These are phyloP conservation scores for Hesperia comma DNA, from an alignment of 2,888 invertebrate species.

Conservation along the genomic window DNA sequence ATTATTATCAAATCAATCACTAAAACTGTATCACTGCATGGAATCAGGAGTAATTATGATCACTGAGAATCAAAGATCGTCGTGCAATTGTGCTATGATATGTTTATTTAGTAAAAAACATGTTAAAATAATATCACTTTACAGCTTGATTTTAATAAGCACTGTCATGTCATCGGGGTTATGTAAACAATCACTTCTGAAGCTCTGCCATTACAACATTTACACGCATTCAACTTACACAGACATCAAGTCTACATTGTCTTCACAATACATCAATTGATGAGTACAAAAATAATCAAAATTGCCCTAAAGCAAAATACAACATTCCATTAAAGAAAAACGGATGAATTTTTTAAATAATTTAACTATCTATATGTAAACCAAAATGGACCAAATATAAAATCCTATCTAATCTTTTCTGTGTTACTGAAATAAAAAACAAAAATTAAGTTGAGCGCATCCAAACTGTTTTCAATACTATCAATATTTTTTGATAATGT, in stretches of 20 bases:
- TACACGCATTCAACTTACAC: constrained; percentile 1
- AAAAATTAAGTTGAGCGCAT: neutral
- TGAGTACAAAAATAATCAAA: constrained; percentile 45
- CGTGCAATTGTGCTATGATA: constrained; percentile 51
- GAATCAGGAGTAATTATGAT: neutral
- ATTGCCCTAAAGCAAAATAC: constrained; percentile 50
- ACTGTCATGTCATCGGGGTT: constrained; percentile 50
- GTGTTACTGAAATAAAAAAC: constrained; percentile 8
- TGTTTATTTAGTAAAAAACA: constrained; percentile 52
- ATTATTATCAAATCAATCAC: neutral
- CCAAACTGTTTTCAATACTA: neutral
- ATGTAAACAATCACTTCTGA: neutral
- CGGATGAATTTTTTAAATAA: constrained; percentile 51
- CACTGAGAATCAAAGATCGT: neutral
- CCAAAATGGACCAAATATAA: constrained; percentile 52
- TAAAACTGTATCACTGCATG: neutral
- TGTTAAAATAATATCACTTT: constrained; percentile 5
- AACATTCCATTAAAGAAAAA: constrained; percentile 37
- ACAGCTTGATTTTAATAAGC: constrained; percentile 37
- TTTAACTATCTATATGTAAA: constrained; percentile 61
- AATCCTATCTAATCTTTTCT: constrained; percentile 51
- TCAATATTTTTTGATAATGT: neutral
- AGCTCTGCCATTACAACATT: neutral
- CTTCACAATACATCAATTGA: constrained; percentile 42
- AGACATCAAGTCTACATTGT: constrained; percentile 32